phyloP scores from a whole-genome alignment of 2,797 vertebrate species.

The Lateolabrax maculatus region DNA sequence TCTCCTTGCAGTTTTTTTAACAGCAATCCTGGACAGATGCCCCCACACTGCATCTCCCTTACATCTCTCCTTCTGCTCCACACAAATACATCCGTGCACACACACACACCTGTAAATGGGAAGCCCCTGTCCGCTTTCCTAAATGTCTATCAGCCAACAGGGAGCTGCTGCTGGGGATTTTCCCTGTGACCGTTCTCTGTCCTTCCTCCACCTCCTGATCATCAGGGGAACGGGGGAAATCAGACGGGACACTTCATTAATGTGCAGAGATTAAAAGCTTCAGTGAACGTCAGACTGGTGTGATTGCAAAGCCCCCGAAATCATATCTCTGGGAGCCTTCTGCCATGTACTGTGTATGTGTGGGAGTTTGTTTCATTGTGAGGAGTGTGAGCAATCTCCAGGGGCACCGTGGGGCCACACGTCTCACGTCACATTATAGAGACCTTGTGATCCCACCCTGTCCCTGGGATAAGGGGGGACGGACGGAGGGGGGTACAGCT shows the following conservation, averaged over 20 bases:
- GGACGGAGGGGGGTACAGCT: conserved; percentile 1
- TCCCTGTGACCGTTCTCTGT: conserved; percentile 46
- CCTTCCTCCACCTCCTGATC: conserved; percentile 51
- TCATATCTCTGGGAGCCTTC: conserved; percentile 23
- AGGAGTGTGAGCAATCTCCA: conserved; percentile 38
- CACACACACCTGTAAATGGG: conserved; percentile 5
- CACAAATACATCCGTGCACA: background rate
- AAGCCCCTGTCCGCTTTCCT: conserved; percentile 13
- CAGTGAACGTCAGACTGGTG: conserved; percentile 37
- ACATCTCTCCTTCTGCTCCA: background rate
- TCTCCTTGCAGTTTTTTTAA: background rate
- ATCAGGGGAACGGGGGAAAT: conserved; percentile 58
- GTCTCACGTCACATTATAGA: conserved; percentile 52
- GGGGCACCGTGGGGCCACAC: conserved; percentile 46
- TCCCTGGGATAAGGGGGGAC: conserved; percentile 17
- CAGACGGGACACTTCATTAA: conserved; percentile 67
- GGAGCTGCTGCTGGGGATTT: conserved; percentile 33
- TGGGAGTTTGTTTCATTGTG: conserved; percentile 10
- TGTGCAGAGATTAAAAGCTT: conserved; percentile 66
- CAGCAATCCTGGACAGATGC: background rate
- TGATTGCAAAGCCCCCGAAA: conserved; percentile 63
- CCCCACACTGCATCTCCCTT: background rate
- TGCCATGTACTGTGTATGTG: conserved; percentile 8
- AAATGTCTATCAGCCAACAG: conserved; percentile 29
- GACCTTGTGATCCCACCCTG: conserved; percentile 41